These are phyloP conservation scores for Aphelocoma californica DNA, from an alignment of 2,797 vertebrate species.

Conservation along the genomic window DNA sequence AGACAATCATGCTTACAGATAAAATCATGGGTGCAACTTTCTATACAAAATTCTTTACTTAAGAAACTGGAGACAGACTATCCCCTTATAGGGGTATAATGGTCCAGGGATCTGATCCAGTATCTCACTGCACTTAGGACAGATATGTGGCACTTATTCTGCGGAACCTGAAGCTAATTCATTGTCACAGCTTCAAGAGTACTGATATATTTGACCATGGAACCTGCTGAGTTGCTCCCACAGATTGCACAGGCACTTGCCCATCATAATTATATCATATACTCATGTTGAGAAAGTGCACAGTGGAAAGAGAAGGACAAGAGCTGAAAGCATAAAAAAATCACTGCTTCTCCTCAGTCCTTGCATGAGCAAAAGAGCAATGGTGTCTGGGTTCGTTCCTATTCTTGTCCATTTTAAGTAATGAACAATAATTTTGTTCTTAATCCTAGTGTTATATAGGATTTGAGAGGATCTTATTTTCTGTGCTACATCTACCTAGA, in stretches of 20 bases:
- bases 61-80: background rate
- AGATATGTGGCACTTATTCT: background rate
- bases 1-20: slow-evolving; percentile 7
- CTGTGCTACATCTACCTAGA: background rate
- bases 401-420: background rate
- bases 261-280: background rate
- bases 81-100: background rate
- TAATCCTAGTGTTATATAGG: background rate
- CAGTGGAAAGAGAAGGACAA: background rate
- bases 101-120: background rate
- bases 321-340: background rate
- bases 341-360: background rate
- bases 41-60: background rate
- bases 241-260: background rate
- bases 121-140: accelerated
- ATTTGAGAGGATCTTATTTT: background rate
- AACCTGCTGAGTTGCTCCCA: background rate
- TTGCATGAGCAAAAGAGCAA: background rate
- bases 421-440: background rate
- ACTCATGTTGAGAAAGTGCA: background rate
- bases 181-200: background rate
- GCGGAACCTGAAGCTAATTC: background rate
- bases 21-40: background rate
- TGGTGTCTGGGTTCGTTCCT: background rate
- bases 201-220: background rate